Percentiles rank a stretch among this genome's conserved stretches.
Conservation (phyloP, 2,888 invertebrate genomes). For the Ormyrus labotus region DNA sequence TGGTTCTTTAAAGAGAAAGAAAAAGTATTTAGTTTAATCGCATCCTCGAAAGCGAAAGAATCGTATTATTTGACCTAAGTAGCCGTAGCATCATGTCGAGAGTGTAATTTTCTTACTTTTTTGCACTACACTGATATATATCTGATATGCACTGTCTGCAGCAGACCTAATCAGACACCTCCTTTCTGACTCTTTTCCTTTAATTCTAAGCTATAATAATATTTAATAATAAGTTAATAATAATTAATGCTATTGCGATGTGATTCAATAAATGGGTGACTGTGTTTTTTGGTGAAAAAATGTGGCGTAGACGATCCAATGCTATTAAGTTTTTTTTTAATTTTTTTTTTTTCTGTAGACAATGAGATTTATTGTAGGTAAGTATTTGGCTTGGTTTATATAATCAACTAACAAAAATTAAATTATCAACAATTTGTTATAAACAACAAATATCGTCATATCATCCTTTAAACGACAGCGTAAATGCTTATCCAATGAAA, state of each 20-base stretch:
- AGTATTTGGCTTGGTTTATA: constrained; percentile 57
- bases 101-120: constrained; percentile 45
- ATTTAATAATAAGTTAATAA: constrained; percentile 30
- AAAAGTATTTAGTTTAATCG: constrained; percentile 7
- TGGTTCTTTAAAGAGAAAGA: constrained; percentile 25
- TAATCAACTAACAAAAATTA: constrained; percentile 49
- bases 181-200: constrained; percentile 58
- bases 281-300: constrained; percentile 43
- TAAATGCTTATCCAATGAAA: too few relatives aligned
- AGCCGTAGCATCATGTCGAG: constrained; percentile 36
- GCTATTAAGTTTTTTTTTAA: constrained; percentile 31
- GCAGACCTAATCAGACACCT: constrained; percentile 74
- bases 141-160: constrained; percentile 65
- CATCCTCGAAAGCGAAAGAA: constrained; percentile 7
- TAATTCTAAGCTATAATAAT: constrained; percentile 52
- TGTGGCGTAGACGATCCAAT: constrained; percentile 23
- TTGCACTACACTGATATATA: constrained; percentile 56
- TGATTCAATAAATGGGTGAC: constrained; percentile 41
- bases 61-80: constrained; percentile 20
- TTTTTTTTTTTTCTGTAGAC: constrained; percentile 36
- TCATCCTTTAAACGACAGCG: too few relatives aligned
- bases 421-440: constrained; percentile 44
- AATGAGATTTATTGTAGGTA: constrained; percentile 47
- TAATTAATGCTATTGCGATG: constrained; percentile 24
- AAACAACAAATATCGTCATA: not conserved